Conservation (phyloP, 1,140 invertebrate genomes). For the Nomia melanderi region DNA sequence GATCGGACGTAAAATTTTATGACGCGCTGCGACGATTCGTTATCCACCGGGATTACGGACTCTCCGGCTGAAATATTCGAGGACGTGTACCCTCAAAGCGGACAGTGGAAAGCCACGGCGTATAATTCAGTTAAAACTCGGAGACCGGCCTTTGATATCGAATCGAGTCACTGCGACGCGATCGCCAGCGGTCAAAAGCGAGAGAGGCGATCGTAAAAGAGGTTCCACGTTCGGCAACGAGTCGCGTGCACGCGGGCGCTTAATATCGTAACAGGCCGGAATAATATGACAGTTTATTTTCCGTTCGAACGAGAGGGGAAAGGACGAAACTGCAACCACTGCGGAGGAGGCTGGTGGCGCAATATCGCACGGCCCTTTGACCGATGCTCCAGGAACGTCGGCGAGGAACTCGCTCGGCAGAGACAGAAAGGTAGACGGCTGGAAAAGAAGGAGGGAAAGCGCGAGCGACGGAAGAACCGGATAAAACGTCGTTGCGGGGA, state of each 20-base stretch:
- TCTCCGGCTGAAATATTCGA: neutral
- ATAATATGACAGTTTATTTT: slow-evolving; percentile 20
- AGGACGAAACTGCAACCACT: neutral
- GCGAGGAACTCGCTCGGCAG: neutral
- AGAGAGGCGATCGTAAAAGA: too few species aligned
- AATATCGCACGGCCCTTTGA: slow-evolving; percentile 10
- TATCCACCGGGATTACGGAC: neutral
- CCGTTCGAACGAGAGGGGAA: neutral
- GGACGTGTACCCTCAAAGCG: neutral
- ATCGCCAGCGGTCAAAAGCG: neutral
- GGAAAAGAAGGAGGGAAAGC: neutral
- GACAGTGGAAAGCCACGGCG: too few species aligned
- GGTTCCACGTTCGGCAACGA: neutral
- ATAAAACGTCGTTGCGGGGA: neutral
- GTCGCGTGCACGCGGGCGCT: neutral
- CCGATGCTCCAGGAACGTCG: neutral
- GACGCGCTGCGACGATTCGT: neutral
- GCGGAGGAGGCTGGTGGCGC: too few species aligned
- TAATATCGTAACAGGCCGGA: slow-evolving; percentile 10
- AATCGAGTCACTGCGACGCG: neutral
- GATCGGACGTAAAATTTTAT: neutral
- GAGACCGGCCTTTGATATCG: neutral
- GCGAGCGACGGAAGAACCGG: neutral
- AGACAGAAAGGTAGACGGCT: slow-evolving; percentile 11
- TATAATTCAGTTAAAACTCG: neutral